Evolutionary conservation across 2,113 vertebrate species (phyloP), one percentile per base, ranked within the genome.

Genomic region (Neotragus moschatus): DNA sequence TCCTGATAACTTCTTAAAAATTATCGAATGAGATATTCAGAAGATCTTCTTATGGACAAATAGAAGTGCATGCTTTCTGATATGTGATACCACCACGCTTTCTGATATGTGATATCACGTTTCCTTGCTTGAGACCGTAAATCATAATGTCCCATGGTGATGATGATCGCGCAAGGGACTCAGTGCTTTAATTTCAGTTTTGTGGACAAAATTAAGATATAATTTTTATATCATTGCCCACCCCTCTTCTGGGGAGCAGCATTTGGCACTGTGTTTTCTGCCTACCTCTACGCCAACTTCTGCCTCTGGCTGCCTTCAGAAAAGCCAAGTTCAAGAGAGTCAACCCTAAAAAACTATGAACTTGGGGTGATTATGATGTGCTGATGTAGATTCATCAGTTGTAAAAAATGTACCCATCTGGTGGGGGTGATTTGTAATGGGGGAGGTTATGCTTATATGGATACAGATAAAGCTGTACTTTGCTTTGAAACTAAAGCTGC

Each of bases 11-110:
- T 97, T 98, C 58, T 94, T 58, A 92, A 93, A 49, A 91, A 96
- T 98, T 98, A 96, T 96, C 97, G 94, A 97, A 97, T 96, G 87
- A 84, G 93, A 95, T 97, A 94, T 96, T 96, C 94, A 96, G 88
- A 98, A 86, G 43, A 66, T 84, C 97, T 97, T 94, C 97, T 97
- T 94, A 73, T 88, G 89, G 63, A 23, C 6, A 0, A 4, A 28
- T 1, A 13, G 26, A 84, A 36, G 17, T 21, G 4, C 58, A 58
- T 15, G 23, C 21, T 92, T 49, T 84, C 28, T 49, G 30, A 39
- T 26, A 80, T 11, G n/a, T 36, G 70, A 66, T 75, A 5, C 36
- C 21, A 16, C 45, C 23, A 49, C 12, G 26, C 25, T 90, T 49
- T 79, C 28, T 49, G 30, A 33, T 26, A 81, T 11, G n/a, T 36